Evolutionary conservation across 2,888 invertebrate species (phyloP).

Genomic region (Dryococelus australis): DNA sequence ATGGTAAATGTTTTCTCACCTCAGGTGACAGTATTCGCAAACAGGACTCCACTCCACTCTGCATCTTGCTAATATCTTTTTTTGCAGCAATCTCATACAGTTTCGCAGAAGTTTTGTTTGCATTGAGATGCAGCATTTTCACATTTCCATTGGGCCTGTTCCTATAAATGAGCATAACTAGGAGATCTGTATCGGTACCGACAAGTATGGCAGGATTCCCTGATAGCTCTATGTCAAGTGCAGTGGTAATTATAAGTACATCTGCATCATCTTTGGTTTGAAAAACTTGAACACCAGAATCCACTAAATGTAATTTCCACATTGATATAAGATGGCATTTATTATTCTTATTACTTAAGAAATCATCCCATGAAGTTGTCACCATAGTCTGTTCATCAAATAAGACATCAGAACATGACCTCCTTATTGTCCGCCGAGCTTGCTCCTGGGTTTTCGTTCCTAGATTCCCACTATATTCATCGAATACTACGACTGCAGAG

Average conservation of each 20-base stretch:
- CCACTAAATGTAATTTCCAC: background rate
- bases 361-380: background rate
- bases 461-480: background rate
- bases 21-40: background rate
- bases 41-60: background rate
- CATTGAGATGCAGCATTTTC: background rate
- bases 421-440: background rate
- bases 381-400: background rate
- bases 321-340: background rate
- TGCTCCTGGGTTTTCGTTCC: constrained; percentile 19
- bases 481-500: background rate
- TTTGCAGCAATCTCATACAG: background rate
- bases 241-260: too few species aligned
- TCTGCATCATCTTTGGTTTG: constrained; percentile 12
- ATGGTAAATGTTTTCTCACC: background rate
- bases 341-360: too few species aligned
- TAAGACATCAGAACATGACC: background rate
- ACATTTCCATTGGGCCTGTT: background rate
- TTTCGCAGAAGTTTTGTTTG: background rate
- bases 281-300: background rate
- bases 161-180: too few species aligned
- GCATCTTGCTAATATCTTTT: background rate
- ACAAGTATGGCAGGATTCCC: too few species aligned
- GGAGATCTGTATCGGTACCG: too few species aligned
- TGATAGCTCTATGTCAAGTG: too few species aligned